Percentiles rank a stretch among this genome's conserved stretches.
Evolutionary conservation across 2,888 invertebrate species (phyloP).

Genomic region (Archips xylosteana): DNA sequence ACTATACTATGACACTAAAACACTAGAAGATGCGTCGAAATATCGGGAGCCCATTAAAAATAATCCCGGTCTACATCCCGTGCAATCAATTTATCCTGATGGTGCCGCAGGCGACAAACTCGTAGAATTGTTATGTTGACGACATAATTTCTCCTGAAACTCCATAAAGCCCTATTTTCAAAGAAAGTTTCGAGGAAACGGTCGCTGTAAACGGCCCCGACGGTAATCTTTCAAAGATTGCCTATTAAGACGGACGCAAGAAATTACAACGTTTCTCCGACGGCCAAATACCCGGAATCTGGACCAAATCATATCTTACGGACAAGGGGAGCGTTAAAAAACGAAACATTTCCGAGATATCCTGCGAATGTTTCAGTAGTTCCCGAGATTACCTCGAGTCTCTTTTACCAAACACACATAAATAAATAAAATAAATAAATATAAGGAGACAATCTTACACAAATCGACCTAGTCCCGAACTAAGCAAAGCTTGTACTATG

Average conservation of each 20-base stretch:
- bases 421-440: too few relatives aligned
- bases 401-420: too few relatives aligned
- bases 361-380: too few relatives aligned
- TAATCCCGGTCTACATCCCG: too few relatives aligned
- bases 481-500: too few relatives aligned
- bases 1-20: too few relatives aligned
- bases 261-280: slow-evolving; percentile 30
- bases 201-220: slow-evolving; percentile 15
- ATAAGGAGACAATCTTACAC: too few relatives aligned
- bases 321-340: neutral
- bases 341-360: too few relatives aligned
- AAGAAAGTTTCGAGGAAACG: neutral
- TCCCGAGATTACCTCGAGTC: too few relatives aligned
- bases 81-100: neutral
- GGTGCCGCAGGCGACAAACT: neutral
- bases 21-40: too few relatives aligned
- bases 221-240: slow-evolving; percentile 42
- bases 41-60: too few relatives aligned
- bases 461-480: too few relatives aligned
- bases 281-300: slow-evolving; percentile 10
- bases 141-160: neutral
- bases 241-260: slow-evolving; percentile 37
- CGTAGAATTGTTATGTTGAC: neutral
- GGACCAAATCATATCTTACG: slow-evolving; percentile 1
- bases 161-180: neutral